A percentile compares a stretch with the other conserved stretches of the same genome.
Evolutionary conservation across 2,797 vertebrate species (phyloP).

Genomic region (Enteromius argenteus): DNA sequence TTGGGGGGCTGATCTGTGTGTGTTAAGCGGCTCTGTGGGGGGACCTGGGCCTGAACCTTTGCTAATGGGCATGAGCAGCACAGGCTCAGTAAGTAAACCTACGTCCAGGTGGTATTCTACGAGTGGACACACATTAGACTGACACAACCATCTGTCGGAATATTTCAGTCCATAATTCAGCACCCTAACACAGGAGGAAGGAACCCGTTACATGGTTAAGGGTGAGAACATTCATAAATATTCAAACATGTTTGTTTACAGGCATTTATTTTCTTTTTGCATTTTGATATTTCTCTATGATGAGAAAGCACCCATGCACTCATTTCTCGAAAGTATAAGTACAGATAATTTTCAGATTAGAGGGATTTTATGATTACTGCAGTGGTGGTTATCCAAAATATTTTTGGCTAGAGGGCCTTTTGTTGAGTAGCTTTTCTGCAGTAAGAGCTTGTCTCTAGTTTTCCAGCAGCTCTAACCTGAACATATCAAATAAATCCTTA

Average conservation of each 20-base stretch:
- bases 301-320: neutral
- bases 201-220: constrained; percentile 30
- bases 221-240: constrained; percentile 39
- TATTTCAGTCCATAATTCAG: constrained; percentile 44
- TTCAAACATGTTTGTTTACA: constrained; percentile 18
- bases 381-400: neutral
- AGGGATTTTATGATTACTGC: neutral
- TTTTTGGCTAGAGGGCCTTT: neutral
- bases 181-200: constrained; percentile 25
- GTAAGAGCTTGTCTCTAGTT: neutral
- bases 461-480: neutral
- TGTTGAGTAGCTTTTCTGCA: neutral
- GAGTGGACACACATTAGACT: constrained; percentile 68
- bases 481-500: neutral
- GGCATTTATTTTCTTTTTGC: neutral
- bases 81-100: constrained; percentile 49
- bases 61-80: constrained; percentile 27
- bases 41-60: constrained; percentile 23
- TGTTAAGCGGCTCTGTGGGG: constrained; percentile 10
- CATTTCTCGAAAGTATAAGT: neutral
- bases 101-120: constrained; percentile 73
- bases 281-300: neutral
- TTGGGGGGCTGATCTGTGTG: constrained; percentile 8
- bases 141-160: constrained; percentile 75
- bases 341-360: neutral